Evolutionary conservation across 2,113 vertebrate species (phyloP).

Genomic region (Hippoglossus stenolepis): DNA sequence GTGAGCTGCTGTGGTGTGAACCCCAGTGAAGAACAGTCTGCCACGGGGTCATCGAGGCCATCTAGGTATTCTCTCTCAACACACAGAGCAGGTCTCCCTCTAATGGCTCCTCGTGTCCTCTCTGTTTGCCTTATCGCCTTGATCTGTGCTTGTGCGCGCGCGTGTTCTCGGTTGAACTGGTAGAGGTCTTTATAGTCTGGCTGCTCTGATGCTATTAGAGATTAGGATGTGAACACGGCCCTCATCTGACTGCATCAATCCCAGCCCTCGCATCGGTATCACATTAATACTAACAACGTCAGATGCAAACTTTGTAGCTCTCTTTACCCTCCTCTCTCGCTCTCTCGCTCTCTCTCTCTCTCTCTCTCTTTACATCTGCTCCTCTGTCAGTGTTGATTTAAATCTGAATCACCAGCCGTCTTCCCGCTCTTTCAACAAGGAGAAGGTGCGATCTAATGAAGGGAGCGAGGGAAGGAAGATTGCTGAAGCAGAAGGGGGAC

Average conservation of each 20-base stretch:
- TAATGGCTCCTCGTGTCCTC: constrained; percentile 63
- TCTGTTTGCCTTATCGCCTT: constrained; percentile 61
- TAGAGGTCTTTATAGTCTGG: constrained; percentile 68
- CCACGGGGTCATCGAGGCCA: constrained; percentile 53
- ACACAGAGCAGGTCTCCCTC: constrained; percentile 52
- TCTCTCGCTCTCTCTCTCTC: constrained; percentile 35
- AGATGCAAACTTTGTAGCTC: constrained; percentile 64
- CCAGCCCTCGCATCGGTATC: constrained; percentile 58
- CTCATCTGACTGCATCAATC: constrained; percentile 78
- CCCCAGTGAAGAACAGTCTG: constrained; percentile 11
- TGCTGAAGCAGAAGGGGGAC: constrained; percentile 41
- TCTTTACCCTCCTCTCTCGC: constrained; percentile 41
- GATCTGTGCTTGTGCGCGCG: constrained; percentile 46
- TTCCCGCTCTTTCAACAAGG: constrained; percentile 49
- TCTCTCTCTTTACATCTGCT: constrained; percentile 67
- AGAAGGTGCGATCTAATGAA: constrained; percentile 57
- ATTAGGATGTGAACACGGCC: constrained; percentile 79
- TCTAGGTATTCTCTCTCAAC: constrained; percentile 57
- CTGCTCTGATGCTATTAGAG: constrained; percentile 77
- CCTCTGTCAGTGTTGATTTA: constrained; percentile 73
- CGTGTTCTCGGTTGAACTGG: constrained; percentile 56
- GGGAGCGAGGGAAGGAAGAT: constrained; percentile 46
- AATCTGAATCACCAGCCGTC: constrained; percentile 71
- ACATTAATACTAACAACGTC: constrained; percentile 74
- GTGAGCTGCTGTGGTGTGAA: neutral